Evolutionary conservation across 2,888 invertebrate species (phyloP), one percentile per base, ranked within the genome.

Genomic region (Cerceris ruficornis): DNA sequence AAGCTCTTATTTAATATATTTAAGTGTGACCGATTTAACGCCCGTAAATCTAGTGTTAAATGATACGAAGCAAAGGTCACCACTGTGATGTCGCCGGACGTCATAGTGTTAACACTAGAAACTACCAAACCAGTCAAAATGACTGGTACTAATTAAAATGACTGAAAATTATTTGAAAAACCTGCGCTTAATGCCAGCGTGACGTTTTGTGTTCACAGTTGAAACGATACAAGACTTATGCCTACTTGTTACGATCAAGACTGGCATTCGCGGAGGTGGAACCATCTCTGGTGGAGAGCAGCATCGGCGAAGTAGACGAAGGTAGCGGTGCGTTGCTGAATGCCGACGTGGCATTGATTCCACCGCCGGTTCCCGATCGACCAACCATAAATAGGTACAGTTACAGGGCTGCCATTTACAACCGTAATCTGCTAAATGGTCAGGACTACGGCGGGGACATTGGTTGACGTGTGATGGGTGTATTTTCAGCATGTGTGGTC

Each of bases 401-500:
- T 94, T 95, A 95, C 93, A 94, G 94, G 91, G 94, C 95, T 92
- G 95, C 95, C 91, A 95, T 95, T 93, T 95, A 95, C 93, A 94
- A 94, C 93, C 94, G 94, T 92, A 94, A 94, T 90, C 93, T 93
- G 90, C 94, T 94, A 90, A 94, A 94, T 92, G 94, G 93, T 89
- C 91, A 92, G 85, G 92, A 92, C 81, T 92, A 89, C 88, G 93
- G 93, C 88, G 94, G 93, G 89, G 95, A 95, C 92, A 94, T 95
- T 94, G 95, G 95, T 94, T 96, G 96, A 96, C 96, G 96, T 94
- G 95, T 95, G 94, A 95, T 96, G 95, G 95, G 95, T 93, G 95
- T 96, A 93, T 95, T 96, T 94, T 96, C 96, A 93, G 96, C 96
- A 94, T 96, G 96, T 94, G 95, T 96, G 94, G 95, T 96, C 94